Conservation (phyloP, 2,888 invertebrate genomes). For the Nebria brevicollis region DNA sequence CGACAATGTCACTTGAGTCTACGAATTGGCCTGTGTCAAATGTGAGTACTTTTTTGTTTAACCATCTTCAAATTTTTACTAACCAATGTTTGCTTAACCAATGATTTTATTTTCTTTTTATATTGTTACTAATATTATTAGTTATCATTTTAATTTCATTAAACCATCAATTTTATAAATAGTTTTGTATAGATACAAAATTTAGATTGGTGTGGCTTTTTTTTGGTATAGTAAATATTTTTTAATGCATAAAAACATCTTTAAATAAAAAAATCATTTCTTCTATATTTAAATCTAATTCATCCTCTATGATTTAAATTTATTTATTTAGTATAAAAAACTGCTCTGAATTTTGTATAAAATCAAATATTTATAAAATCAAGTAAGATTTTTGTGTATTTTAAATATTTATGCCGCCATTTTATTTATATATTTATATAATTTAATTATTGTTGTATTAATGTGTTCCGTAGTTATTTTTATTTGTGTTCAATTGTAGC, state of each 20-base stretch:
- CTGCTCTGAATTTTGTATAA: neutral
- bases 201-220: neutral
- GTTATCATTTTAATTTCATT: constrained; percentile 9
- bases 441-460: constrained; percentile 51
- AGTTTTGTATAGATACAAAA: neutral
- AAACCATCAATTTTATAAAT: neutral
- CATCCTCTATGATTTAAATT: too few relatives aligned
- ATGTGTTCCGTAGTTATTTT: constrained; percentile 53
- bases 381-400: constrained; percentile 10
- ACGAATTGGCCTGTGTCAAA: constrained; percentile 16
- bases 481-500: constrained; percentile 58
- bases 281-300: too few relatives aligned
- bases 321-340: neutral
- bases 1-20: neutral
- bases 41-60: constrained; percentile 20
- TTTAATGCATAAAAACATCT: neutral
- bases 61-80: neutral
- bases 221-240: neutral
- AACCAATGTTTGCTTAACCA: constrained; percentile 26
- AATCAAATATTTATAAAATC: constrained; percentile 1
- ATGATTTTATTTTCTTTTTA: neutral
- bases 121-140: constrained; percentile 28
- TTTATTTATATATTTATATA: constrained; percentile 30
- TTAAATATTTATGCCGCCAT: constrained; percentile 48
- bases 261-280: too few relatives aligned